phyloP scores from a whole-genome alignment of 2,797 vertebrate species.

The Darevskia nairensis region DNA sequence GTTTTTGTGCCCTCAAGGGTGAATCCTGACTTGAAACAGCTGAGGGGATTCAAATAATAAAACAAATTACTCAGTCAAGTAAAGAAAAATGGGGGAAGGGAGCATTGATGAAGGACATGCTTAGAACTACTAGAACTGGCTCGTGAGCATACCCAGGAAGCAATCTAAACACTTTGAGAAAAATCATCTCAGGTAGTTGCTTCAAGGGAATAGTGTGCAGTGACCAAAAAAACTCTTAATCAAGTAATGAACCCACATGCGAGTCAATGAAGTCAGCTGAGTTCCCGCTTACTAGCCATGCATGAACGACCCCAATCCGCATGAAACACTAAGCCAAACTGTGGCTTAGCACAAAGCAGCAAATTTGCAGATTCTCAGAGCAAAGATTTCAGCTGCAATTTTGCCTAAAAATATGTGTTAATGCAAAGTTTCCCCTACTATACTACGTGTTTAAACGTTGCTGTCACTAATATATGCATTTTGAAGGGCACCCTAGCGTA shows the following conservation, averaged over 20 bases:
- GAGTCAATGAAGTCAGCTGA: background rate
- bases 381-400: no score
- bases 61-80: conserved; percentile 39
- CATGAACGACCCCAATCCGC: no score
- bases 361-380: no score
- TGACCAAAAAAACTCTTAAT: background rate
- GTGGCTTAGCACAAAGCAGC: no score
- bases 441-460: no score
- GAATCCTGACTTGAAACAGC: conserved; percentile 38
- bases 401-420: no score
- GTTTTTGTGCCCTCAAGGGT: conserved; percentile 31
- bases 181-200: background rate
- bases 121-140: conserved; percentile 31
- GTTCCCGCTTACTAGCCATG: background rate
- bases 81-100: conserved; percentile 45
- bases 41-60: conserved; percentile 54
- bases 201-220: background rate
- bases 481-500: no score
- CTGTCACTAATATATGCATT: no score
- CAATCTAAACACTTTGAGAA: background rate
- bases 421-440: no score
- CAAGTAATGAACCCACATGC: background rate
- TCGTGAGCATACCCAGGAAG: background rate
- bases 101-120: conserved; percentile 2
- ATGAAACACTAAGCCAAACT: no score